Conservation (phyloP, 2,113 vertebrate species). For the Dromaius novaehollandiae region DNA sequence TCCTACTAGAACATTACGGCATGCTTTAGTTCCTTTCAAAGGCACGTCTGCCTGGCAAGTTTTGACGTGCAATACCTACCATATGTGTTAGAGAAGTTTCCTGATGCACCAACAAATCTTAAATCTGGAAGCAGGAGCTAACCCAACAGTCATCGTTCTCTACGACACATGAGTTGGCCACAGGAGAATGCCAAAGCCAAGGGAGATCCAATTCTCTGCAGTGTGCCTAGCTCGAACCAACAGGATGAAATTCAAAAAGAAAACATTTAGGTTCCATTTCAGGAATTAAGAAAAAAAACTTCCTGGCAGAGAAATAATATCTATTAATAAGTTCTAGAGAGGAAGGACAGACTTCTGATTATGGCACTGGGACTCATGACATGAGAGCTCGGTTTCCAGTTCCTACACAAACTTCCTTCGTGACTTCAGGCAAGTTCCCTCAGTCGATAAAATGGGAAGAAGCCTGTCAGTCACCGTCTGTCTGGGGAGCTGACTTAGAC, state of each 20-base stretch:
- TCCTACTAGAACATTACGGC: background rate
- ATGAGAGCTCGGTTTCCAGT: background rate
- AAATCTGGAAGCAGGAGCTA: background rate
- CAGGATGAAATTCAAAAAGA: background rate
- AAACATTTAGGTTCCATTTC: background rate
- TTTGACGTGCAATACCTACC: background rate
- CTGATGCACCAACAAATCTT: background rate
- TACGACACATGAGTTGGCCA: background rate
- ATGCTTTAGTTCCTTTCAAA: background rate
- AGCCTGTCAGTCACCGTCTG: background rate
- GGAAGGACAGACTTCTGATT: background rate
- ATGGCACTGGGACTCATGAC: background rate
- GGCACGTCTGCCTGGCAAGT: background rate
- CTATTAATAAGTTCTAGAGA: background rate
- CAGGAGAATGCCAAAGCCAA: background rate
- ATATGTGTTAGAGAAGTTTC: background rate
- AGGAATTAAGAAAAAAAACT: background rate
- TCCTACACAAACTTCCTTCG: background rate
- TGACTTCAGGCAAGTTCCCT: background rate
- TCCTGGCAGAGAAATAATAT: background rate
- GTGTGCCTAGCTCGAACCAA: background rate
- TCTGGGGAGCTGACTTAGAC: background rate
- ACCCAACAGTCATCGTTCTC: background rate
- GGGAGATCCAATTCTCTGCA: background rate
- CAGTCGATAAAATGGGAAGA: background rate